Evolutionary conservation across 2,888 invertebrate species (phyloP).

Genomic region (Globia sparganii): DNA sequence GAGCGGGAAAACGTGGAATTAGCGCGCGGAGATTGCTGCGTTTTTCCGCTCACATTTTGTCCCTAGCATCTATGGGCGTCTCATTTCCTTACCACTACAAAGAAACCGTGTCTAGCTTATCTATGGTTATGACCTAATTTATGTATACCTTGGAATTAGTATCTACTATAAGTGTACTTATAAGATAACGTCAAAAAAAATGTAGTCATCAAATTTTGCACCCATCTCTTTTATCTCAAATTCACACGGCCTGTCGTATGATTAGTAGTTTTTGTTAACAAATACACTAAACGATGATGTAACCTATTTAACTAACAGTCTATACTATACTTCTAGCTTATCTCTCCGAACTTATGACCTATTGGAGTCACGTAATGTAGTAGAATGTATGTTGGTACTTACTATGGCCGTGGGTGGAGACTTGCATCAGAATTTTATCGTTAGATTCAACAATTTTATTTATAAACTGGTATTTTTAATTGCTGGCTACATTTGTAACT

Average conservation of each 20-base stretch:
- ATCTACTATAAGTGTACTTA: neutral
- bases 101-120: slow-evolving; percentile 14
- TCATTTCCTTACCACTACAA: neutral
- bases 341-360: slow-evolving; percentile 52
- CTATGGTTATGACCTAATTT: slow-evolving; percentile 8
- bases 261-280: slow-evolving; percentile 5
- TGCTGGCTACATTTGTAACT: neutral
- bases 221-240: slow-evolving; percentile 15
- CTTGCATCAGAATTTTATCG: slow-evolving; percentile 58
- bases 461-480: slow-evolving; percentile 10
- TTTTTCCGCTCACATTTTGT: neutral
- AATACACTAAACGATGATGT: slow-evolving; percentile 29
- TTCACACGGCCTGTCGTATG: slow-evolving; percentile 36
- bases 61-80: neutral
- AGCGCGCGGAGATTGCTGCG: neutral
- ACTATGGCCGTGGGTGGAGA: slow-evolving; percentile 5
- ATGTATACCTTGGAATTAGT: neutral
- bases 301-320: slow-evolving; percentile 39
- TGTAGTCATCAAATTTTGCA: neutral
- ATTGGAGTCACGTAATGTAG: slow-evolving; percentile 30
- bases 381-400: slow-evolving; percentile 28
- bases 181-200: neutral
- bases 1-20: neutral
- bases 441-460: slow-evolving; percentile 32
- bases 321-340: slow-evolving; percentile 42